phyloP scores from a whole-genome alignment of 2,888 invertebrate species.

The Apodemia zela region DNA sequence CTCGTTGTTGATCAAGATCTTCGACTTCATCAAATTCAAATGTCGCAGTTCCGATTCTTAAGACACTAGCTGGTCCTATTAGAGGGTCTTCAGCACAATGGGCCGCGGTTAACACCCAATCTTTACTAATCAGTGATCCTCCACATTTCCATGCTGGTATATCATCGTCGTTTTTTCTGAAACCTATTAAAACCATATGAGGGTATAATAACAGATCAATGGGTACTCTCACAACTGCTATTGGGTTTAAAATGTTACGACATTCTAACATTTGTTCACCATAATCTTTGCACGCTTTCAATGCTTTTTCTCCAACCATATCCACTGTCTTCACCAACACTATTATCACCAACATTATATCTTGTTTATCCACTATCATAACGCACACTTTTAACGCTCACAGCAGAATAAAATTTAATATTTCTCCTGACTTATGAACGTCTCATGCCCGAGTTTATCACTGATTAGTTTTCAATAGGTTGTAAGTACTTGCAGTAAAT shows the following conservation, averaged over 20 bases:
- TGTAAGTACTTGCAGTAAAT: constrained; percentile 40
- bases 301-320: constrained; percentile 55
- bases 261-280: constrained; percentile 67
- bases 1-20: constrained; percentile 73
- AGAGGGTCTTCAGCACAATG: constrained; percentile 61
- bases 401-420: neutral
- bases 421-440: constrained; percentile 16
- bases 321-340: constrained; percentile 24
- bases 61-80: constrained; percentile 71
- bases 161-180: constrained; percentile 34
- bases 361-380: constrained; percentile 8
- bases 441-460: constrained; percentile 38
- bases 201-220: constrained; percentile 78
- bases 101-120: constrained; percentile 70
- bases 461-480: constrained; percentile 44
- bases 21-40: constrained; percentile 70
- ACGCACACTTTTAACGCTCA: constrained; percentile 14
- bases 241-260: constrained; percentile 58
- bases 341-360: constrained; percentile 28
- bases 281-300: constrained; percentile 56
- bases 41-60: constrained; percentile 79
- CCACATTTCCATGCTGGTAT: constrained; percentile 66
- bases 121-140: constrained; percentile 59
- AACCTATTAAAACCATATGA: constrained; percentile 82
- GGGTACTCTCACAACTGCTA: constrained; percentile 56